Base-by-base conservation (phyloP, 2,113 vertebrate genomes). In the Toxotes jaculatrix region DNA sequence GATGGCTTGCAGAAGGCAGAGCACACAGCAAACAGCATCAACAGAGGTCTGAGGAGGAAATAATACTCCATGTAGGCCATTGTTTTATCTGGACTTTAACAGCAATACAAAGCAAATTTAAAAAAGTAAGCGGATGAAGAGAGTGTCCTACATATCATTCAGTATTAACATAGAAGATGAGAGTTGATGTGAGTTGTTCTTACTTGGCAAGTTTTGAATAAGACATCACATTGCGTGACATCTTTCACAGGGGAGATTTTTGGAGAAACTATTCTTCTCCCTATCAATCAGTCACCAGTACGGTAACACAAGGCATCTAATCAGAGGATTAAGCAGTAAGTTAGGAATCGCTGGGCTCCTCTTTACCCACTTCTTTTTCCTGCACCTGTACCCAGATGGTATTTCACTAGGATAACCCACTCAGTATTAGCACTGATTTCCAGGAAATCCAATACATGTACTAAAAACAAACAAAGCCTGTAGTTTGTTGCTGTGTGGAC, bases 21-120 rank as follows among this genome's bases (percentile, higher is more conserved):
- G 34, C 57, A 80, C 73, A 74, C 79, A 71, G 71, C 80, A 84
- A 77, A 90, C 38, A 2, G 21, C 14, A 32, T 76, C 55, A 21
- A 17, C 59, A 16, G 21, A 27, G 74, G 53, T 47, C 38, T 57
- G 63, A 40, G 70, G 34, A 19, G 34, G 17, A 32, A 62, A 49
- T 9, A 6, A 23, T 8, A 16, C 14, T 38, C 36, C 1, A 74
- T 64, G 65, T 49, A 34, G 65, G 60, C 12, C 45, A 1, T 64
- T 21, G 23, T 64, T 71, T 86, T 49, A 68, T 38, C 19, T 63
- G 51, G 64, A 79, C 23, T 73, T n/a, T 19, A 65, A 21, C 38
- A 45, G n/a, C 21, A 74, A 70, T 36, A n/a, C 32, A 78, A 5
- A 69, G 63, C 11, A 69, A 49, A 63, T 36, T 27, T n/a, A 27